Conservation (phyloP, 2,797 vertebrate species). For the Gadopsis bispinosus region DNA sequence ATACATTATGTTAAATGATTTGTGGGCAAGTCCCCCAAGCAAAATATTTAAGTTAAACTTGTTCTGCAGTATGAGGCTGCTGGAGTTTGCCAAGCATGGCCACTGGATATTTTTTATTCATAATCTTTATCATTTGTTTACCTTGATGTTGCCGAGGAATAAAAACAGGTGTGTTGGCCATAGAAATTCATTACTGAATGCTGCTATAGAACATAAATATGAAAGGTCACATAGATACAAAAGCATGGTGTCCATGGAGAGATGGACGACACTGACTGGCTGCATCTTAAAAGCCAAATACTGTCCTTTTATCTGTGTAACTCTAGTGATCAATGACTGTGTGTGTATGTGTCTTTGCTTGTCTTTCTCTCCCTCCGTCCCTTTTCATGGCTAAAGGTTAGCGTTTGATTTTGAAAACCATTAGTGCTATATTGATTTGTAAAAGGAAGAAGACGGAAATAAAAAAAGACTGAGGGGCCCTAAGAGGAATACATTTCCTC, state of each 20-base stretch:
- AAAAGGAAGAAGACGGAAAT: conserved; percentile 46
- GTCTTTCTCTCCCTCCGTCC: conserved; percentile 17
- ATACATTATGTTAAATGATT: background rate
- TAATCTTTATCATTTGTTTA: background rate
- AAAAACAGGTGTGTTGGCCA: background rate
- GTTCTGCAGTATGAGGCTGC: background rate
- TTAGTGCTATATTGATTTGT: conserved; percentile 70
- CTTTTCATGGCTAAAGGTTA: conserved; percentile 67
- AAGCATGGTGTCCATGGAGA: conserved; percentile 1
- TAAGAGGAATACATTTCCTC: conserved; percentile 41
- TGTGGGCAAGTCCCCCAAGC: background rate
- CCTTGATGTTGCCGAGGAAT: background rate
- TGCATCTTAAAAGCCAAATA: conserved; percentile 46
- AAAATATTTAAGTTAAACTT: background rate
- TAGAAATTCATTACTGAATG: background rate
- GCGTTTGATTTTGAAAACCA: conserved; percentile 70
- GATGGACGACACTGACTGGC: conserved; percentile 12
- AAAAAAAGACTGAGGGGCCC: conserved; percentile 28
- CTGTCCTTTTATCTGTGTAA: conserved; percentile 45
- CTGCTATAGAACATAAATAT: conserved; percentile 7
- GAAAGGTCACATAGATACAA: conserved; percentile 22
- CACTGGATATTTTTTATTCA: background rate
- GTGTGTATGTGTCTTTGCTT: conserved; percentile 14
- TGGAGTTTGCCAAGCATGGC: background rate
- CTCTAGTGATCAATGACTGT: conserved; percentile 44